Evolutionary conservation across 1,140 invertebrate species (phyloP), one percentile per base, ranked within the genome.

Genomic region (Neodiprion virginianus): DNA sequence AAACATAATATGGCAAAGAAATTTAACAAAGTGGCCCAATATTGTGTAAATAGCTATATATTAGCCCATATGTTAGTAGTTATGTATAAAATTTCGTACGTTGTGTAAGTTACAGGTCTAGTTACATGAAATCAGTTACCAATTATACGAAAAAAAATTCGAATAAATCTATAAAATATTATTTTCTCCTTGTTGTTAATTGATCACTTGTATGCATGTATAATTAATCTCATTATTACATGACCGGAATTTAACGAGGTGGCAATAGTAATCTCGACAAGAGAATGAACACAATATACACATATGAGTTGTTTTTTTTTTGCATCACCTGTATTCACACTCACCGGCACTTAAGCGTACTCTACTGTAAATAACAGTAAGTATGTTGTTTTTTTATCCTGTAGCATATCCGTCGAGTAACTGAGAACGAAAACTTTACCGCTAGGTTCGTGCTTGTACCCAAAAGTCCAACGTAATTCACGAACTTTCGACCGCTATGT

Each of bases 1-100:
- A 5, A 73, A 50, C 2, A 17, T 68, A 49, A 74, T 48, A 69
- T 69, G 65, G 65, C 48, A 66, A 40, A 48, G 14, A 78, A 61
- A 75, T 71, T 68, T 21, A 70, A 78, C 67, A 65, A 76, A 40
- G 68, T 50, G 28, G 10, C 68, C 23, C 14, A 23, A 70, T 74
- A 61, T 72, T 68, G 8, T 71, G 65, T 72, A 65, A 61, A 74
- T 61, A 53, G 69, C n/a, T n/a, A 76, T 40, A 2, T 21, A 73
- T n/a, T 28, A 69, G 50, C 28, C 21, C 12, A 7, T 11, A 12
- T 70, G 21, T 47, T 12, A 48, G 0, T 40, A 17, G n/a, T 72
- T 1, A 73, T 23, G 67, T 23, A 69, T 47, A 69, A 47, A 69
- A 69, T 69, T 69, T 69, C 40, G 11, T 23, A 69, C 40, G 17